These are phyloP conservation scores for Poecilia gillii DNA, from an alignment of 2,797 vertebrate species.

Conservation along the genomic window DNA sequence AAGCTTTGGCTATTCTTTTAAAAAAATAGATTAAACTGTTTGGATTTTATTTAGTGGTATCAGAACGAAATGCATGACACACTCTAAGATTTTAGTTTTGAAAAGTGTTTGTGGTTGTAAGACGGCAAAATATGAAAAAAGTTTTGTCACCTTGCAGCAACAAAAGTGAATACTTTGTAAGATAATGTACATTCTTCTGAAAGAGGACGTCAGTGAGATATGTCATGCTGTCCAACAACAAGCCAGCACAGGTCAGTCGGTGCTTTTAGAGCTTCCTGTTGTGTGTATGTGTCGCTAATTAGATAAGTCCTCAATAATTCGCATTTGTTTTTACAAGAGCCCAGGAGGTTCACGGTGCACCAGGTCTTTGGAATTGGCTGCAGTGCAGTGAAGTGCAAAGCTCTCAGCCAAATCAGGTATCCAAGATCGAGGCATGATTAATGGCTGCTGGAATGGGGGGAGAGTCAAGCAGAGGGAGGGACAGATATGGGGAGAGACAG, in stretches of 20 bases:
- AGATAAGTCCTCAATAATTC: slow-evolving; percentile 58
- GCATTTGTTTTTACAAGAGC: slow-evolving; percentile 53
- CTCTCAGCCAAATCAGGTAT: slow-evolving; percentile 75
- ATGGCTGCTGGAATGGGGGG: slow-evolving; percentile 56
- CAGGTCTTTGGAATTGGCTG: slow-evolving; percentile 48
- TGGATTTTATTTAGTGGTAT: neutral
- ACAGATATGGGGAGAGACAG: slow-evolving; percentile 63
- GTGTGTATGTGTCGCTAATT: slow-evolving; percentile 48
- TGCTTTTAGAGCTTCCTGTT: slow-evolving; percentile 56
- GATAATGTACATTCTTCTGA: neutral
- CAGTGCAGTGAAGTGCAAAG: slow-evolving; percentile 65
- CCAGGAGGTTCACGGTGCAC: slow-evolving; percentile 34
- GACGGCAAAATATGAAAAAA: neutral
- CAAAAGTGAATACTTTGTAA: neutral
- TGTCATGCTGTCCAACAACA: slow-evolving; percentile 44
- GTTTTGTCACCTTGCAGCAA: neutral
- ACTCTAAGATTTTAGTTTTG: no score
- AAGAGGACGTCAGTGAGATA: slow-evolving; percentile 42
- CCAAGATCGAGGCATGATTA: slow-evolving; percentile 71
- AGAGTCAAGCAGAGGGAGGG: slow-evolving; percentile 41
- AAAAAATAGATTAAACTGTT: neutral
- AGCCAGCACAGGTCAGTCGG: slow-evolving; percentile 48
- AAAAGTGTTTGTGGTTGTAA: neutral
- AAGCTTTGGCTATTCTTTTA: neutral
- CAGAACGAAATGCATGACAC: neutral